Percentiles rank a stretch among this genome's conserved stretches.
phyloP scores from a whole-genome alignment of 35 echinoderm and acorn worm genomes.

The Acanthaster planci region DNA sequence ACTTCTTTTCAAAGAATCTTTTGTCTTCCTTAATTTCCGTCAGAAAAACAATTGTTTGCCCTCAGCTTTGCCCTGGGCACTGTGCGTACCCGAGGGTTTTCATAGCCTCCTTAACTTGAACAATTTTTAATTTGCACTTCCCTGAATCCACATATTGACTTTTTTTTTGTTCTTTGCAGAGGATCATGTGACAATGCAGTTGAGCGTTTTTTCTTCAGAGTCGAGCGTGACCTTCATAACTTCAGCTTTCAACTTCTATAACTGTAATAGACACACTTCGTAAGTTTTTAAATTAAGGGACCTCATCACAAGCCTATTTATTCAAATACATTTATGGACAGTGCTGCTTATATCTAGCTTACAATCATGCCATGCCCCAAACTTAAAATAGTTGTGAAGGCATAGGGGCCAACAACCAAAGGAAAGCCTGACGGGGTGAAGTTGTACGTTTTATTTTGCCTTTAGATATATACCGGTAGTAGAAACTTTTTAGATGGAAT shows the following conservation, averaged over 20 bases:
- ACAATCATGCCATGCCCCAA: background rate
- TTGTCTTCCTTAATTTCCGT: too few species aligned
- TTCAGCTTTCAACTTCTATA: conserved; percentile 30
- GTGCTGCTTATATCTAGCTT: background rate
- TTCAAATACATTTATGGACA: background rate
- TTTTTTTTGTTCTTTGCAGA: conserved; percentile 10
- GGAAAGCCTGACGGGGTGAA: background rate
- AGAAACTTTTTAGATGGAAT: too few species aligned
- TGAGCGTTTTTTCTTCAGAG: conserved; percentile 29
- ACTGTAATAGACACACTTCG: conserved; percentile 14
- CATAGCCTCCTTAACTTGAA: too few species aligned
- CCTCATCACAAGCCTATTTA: background rate
- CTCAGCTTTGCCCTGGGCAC: too few species aligned
- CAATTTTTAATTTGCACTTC: too few species aligned
- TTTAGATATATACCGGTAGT: background rate
- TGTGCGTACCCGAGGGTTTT: too few species aligned
- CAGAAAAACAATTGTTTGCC: too few species aligned
- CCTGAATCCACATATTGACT: background rate
- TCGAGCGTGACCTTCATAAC: background rate
- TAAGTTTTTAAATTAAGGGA: background rate
- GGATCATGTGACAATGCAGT: background rate
- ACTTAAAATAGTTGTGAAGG: background rate
- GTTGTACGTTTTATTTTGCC: background rate
- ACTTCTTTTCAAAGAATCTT: too few species aligned
- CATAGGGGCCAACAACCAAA: background rate